Evolutionary conservation across 2,888 invertebrate species (phyloP), one percentile per base, ranked within the genome.

Genomic region (Aphidoletes aphidimyza): DNA sequence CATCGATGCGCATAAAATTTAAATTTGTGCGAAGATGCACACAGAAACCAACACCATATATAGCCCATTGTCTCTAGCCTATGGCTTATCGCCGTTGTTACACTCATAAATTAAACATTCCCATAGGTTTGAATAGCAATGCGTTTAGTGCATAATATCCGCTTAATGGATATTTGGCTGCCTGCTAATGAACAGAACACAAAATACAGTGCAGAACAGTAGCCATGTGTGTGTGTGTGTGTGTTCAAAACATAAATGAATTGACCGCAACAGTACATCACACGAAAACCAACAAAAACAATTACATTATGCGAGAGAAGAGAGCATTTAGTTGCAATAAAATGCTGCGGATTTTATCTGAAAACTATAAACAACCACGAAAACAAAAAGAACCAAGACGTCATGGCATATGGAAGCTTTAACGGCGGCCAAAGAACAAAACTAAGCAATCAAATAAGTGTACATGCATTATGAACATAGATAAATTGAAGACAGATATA

Each of bases 1-100:
- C 54, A 54, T 26, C 54, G 54, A 54, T 54, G 22, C 54, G 54
- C 54, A 54, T 54, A 54, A 54, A 54, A 54, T 54, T 22, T 54
- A 54, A 54, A 54, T 54, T 54, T 54, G n/a, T n/a, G n/a, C n/a
- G n/a, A n/a, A n/a, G n/a, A n/a, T n/a, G n/a, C n/a, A n/a, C n/a
- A n/a, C n/a, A n/a, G n/a, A n/a, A n/a, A n/a, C n/a, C n/a, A n/a
- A n/a, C n/a, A n/a, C n/a, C n/a, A n/a, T n/a, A n/a, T n/a, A n/a
- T n/a, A n/a, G n/a, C n/a, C n/a, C n/a, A n/a, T n/a, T n/a, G n/a
- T n/a, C n/a, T n/a, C n/a, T n/a, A 22, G 22, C 17, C 49, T 17
- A 19, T 26, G 11, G 26, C 17, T 49, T 19, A 49, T 49, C 49
- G 49, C n/a, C 22, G 54, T 26, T 26, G 11, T 26, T 54, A 54